phyloP scores from a whole-genome alignment of 2,888 invertebrate genomes.

The Liopterus haemorrhoidalis region DNA sequence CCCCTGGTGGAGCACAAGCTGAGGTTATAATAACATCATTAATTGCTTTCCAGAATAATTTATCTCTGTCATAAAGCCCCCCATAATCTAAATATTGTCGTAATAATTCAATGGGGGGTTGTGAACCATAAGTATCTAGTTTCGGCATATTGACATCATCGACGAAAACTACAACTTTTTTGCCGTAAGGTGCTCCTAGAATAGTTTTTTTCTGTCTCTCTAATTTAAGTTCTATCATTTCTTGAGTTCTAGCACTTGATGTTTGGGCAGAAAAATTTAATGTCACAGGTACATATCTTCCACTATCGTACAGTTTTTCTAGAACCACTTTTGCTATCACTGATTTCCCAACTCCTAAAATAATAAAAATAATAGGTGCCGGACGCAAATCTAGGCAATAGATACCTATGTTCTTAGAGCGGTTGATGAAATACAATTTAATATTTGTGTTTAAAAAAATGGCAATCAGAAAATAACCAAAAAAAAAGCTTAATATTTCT shows the following conservation, averaged over 20 bases:
- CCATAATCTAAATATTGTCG: conserved; percentile 71
- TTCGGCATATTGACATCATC: conserved; percentile 92
- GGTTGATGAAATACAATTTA: no score
- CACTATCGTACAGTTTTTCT: conserved; percentile 55
- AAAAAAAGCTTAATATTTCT: no score
- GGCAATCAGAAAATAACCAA: no score
- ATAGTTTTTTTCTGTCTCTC: conserved; percentile 76
- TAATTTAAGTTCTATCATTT: conserved; percentile 78
- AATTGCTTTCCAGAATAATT: conserved; percentile 84
- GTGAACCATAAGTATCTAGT: conserved; percentile 80
- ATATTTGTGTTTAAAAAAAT: no score
- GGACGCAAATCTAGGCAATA: no score
- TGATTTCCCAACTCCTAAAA: conserved; percentile 80
- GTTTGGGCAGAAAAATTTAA: conserved; percentile 91
- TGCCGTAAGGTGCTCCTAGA: conserved; percentile 76
- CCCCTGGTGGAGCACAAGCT: conserved; percentile 88
- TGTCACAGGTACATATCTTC: conserved; percentile 65
- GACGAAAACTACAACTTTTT: conserved; percentile 76
- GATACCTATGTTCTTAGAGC: no score
- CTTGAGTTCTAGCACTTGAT: conserved; percentile 74
- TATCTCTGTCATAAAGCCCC: conserved; percentile 82
- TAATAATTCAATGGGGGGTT: conserved; percentile 84
- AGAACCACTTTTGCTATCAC: conserved; percentile 73
- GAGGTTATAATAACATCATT: conserved; percentile 73
- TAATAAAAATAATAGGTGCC: conserved; percentile 1